Evolutionary conservation across 2,113 vertebrate genomes (phyloP), one percentile per base, ranked within the genome.

Genomic region (Platichthys flesus): DNA sequence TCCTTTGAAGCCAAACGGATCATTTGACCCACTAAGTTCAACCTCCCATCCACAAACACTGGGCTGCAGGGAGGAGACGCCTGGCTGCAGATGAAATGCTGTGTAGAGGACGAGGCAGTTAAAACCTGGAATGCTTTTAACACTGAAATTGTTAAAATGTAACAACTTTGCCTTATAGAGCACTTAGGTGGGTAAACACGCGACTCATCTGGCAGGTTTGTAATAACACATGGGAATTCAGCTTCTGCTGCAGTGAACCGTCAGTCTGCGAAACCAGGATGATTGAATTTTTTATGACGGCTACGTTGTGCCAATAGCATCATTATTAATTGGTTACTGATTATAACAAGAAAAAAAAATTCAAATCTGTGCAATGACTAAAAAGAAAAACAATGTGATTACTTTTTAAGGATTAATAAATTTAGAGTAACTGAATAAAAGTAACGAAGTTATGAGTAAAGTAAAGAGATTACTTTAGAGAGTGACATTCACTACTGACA

Each of bases 1-100:
- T 60, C 62, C 65, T 85, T 76, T 83, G 77, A 88, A 87, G 84
- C 61, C 54, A 20, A 69, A 51, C 23, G 23, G 58, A 82, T 76
- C 16, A 78, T 79, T 83, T 73, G 67, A 78, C 74, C 62, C 20
- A n/a, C 40, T 42, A 35, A 21, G 63, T 76, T 84, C 49, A 69
- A 67, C 40, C 72, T 7, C 71, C 62, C 57, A 15, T 85, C 71
- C 60, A 56, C 82, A 70, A 71, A 78, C 62, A 24, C 58, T 9
- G 18, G 56, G 20, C 31, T 35, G 63, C 49, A 9, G 20, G 56
- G 65, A 63, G 9, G 59, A 47, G 37, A 42, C 7, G 67, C 23
- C 59, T 7, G 51, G 55, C 64, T 42, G 68, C 16, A 24, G 24
- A 35, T 63, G 42, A 55, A 77, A 45, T 6, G 62, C 42, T 0